Percentiles rank a stretch among this genome's conserved stretches.
Evolutionary conservation across 2,888 invertebrate genomes (phyloP).

Genomic region (Acrobasis consociella): DNA sequence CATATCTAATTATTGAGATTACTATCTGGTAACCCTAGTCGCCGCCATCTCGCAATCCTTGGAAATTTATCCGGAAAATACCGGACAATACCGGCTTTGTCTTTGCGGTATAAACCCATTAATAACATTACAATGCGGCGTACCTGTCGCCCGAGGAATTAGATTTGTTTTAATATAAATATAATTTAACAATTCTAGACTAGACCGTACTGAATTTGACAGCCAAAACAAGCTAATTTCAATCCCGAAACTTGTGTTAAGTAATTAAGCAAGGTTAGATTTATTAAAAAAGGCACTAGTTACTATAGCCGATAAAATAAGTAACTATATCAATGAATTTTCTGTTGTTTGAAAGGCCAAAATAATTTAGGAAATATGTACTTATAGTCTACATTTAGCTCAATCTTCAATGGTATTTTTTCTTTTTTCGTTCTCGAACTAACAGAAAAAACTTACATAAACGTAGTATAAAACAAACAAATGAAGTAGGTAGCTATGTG

Average conservation of each 20-base stretch:
- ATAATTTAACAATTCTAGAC: slow-evolving; percentile 26
- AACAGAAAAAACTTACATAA: too few relatives aligned
- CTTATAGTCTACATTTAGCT: neutral
- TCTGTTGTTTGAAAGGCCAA: too few relatives aligned
- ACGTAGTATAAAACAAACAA: too few relatives aligned
- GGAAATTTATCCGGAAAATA: slow-evolving; percentile 38
- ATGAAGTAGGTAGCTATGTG: too few relatives aligned
- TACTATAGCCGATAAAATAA: too few relatives aligned
- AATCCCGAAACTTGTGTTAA: neutral
- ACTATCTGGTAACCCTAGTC: slow-evolving; percentile 4
- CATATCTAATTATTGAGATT: neutral
- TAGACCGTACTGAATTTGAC: neutral
- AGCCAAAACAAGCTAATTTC: neutral
- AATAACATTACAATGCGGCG: slow-evolving; percentile 67
- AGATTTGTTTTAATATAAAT: slow-evolving; percentile 47
- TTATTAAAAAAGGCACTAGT: neutral
- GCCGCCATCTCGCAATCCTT: slow-evolving; percentile 36
- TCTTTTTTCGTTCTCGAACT: too few relatives aligned
- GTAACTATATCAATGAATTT: too few relatives aligned
- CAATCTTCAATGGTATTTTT: neutral
- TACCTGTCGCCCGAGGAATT: slow-evolving; percentile 53
- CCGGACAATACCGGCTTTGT: slow-evolving; percentile 51
- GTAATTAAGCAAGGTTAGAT: neutral
- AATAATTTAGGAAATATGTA: neutral
- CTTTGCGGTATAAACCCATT: slow-evolving; percentile 61